Percentiles rank a stretch among this genome's conserved stretches.
Evolutionary conservation across 2,888 invertebrate species (phyloP).

Genomic region (Leucophora obtusa): DNA sequence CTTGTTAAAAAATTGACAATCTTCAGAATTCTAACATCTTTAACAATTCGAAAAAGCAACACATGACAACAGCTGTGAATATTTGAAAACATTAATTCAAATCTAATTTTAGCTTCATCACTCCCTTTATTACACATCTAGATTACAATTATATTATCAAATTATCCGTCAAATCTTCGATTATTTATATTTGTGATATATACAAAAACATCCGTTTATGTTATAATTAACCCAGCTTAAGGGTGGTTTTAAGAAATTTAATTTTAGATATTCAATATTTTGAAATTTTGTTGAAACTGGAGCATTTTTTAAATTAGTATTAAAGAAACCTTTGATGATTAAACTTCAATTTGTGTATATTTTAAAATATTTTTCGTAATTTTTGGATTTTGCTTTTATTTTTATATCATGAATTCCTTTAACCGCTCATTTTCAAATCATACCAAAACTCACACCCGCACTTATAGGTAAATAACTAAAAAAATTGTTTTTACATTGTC

Average conservation of each 20-base stretch:
- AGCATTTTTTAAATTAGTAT: constrained; percentile 30
- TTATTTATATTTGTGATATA: constrained; percentile 11
- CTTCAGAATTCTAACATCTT: constrained; percentile 1
- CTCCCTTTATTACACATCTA: constrained; percentile 1
- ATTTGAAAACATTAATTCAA: background rate
- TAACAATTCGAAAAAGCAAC: background rate
- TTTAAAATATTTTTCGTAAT: background rate
- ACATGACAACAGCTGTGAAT: constrained; percentile 13
- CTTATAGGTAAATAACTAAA: constrained; percentile 51
- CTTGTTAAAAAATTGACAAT: constrained; percentile 5
- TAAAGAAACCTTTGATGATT: constrained; percentile 20
- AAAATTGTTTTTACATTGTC: background rate
- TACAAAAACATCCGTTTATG: background rate
- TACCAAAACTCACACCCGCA: constrained; percentile 60
- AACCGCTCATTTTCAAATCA: constrained; percentile 68
- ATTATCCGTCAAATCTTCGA: background rate
- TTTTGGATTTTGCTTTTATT: background rate
- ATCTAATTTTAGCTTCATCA: constrained; percentile 26
- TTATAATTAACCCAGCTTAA: background rate
- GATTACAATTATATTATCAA: background rate
- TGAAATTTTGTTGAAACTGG: constrained; percentile 27
- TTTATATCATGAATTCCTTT: constrained; percentile 52
- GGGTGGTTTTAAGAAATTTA: constrained; percentile 9
- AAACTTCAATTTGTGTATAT: constrained; percentile 12
- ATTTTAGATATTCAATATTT: background rate